These are phyloP conservation scores for Centruroides sculpturatus DNA, from an alignment of 1,140 invertebrate genomes.

Conservation along the genomic window DNA sequence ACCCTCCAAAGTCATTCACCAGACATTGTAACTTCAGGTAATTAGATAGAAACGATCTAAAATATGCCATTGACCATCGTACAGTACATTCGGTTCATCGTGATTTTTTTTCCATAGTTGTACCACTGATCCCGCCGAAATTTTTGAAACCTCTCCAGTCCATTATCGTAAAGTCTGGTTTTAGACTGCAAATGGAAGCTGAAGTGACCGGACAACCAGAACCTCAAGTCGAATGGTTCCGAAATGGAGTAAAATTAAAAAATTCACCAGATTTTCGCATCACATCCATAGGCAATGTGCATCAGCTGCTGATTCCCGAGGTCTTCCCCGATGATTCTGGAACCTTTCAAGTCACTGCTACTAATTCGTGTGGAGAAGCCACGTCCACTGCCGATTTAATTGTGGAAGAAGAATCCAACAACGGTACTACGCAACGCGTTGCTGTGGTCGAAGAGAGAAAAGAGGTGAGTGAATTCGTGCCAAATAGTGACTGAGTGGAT, in stretches of 20 bases:
- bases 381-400: slow-evolving; percentile 54
- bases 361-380: slow-evolving; percentile 56
- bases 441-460: slow-evolving; percentile 14
- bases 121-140: slow-evolving; percentile 42
- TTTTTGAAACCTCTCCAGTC: slow-evolving; percentile 63
- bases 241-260: slow-evolving; percentile 45
- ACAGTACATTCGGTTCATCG: too few relatives aligned
- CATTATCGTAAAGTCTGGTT: slow-evolving; percentile 52
- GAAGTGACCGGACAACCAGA: slow-evolving; percentile 67
- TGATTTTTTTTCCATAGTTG: too few relatives aligned
- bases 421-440: too few relatives aligned
- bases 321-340: slow-evolving; percentile 46
- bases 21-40: too few relatives aligned
- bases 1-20: too few relatives aligned
- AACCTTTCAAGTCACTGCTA: slow-evolving; percentile 53
- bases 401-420: slow-evolving; percentile 42
- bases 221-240: slow-evolving; percentile 64
- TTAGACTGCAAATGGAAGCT: slow-evolving; percentile 57
- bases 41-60: too few relatives aligned
- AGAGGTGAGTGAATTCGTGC: slow-evolving; percentile 6
- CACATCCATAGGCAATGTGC: slow-evolving; percentile 45
- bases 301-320: slow-evolving; percentile 51
- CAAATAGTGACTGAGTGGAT: neutral
- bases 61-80: too few relatives aligned
- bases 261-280: slow-evolving; percentile 27